phyloP scores from a whole-genome alignment of 2,888 invertebrate genomes.

The Stenichneumon culpator region DNA sequence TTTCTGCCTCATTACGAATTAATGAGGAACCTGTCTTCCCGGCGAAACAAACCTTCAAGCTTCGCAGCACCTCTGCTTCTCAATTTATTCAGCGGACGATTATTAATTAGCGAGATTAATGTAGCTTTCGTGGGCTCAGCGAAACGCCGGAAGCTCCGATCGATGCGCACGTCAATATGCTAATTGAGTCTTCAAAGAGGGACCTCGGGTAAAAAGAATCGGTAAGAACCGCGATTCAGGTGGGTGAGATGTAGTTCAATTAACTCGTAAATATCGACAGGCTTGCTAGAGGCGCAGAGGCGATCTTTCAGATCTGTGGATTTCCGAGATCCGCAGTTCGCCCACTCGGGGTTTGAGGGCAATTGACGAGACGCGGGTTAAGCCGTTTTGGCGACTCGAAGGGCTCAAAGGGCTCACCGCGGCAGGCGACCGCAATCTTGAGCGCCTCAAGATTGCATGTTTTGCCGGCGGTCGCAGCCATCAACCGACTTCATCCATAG shows the following conservation, averaged over 20 bases:
- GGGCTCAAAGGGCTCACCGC: conserved; percentile 64
- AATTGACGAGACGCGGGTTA: conserved; percentile 62
- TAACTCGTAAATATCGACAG: conserved; percentile 36
- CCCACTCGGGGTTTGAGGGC: conserved; percentile 37
- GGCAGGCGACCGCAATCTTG: conserved; percentile 60
- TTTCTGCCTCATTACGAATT: conserved; percentile 1
- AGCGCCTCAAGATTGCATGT: conserved; percentile 60
- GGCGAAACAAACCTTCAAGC: conserved; percentile 3
- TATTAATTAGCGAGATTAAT: conserved; percentile 32
- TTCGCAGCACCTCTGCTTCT: background rate
- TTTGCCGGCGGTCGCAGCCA: conserved; percentile 33
- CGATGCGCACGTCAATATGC: conserved; percentile 11
- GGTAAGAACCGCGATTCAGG: background rate
- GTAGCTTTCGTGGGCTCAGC: background rate
- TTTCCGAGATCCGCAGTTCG: conserved; percentile 31
- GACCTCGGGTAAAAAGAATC: background rate
- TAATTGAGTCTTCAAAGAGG: conserved; percentile 47
- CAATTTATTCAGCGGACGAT: conserved; percentile 28
- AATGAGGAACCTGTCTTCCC: background rate
- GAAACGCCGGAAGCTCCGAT: conserved; percentile 3
- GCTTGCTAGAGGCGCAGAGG: conserved; percentile 29
- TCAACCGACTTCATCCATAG: conserved; percentile 52
- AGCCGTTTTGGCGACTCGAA: conserved; percentile 58
- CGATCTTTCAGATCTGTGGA: background rate
- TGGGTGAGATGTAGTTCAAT: conserved; percentile 15